Base-by-base conservation (phyloP, 2,113 vertebrate species). In the Tricholaema leucomelas region DNA sequence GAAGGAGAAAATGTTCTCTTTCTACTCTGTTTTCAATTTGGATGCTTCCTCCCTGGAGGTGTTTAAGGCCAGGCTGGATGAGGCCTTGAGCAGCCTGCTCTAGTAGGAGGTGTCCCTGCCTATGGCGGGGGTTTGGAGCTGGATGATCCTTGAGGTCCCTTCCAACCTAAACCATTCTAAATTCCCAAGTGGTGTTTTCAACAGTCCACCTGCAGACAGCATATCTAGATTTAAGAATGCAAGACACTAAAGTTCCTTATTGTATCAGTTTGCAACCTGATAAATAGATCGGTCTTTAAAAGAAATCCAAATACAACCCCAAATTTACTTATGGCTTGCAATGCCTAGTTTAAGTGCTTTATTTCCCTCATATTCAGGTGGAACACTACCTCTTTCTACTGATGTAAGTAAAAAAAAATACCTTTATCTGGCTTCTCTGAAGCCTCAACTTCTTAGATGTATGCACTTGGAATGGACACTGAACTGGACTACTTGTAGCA, bases 371-470 rank as follows among this genome's bases (percentile, higher is more conserved):
- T 15, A n/a, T 58, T 48, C 66, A 63, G 7, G 13, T 60, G 23
- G 28, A 5, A 3, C 5, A 19, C 10, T 16, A 36, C 0, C 0
- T 55, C 24, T 69, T 81, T 46, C 40, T 81, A 11, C 4, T 5
- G 9, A 23, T 10, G 2, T 50, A n/a, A 13, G 2, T 25, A 56
- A 52, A 75, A 89, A 10, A 60, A 81, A 40, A 2, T 56, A 50
- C 5, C 12, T 80, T 38, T 64, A 76, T 7, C 6, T 3, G 0
- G 4, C 24, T 75, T 63, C 52, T 75, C 23, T 58, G 40, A 65
- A 74, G 54, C 12, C 5, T 58, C 33, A 79, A 1, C 7, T 18
- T 79, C 19, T 50, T 67, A 50, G 15, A 21, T 28, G 8, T 42
- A n/a, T n/a, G 8, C 2, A 72, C 7, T 55, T 31, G 80, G 27